phyloP scores from a whole-genome alignment of 2,113 vertebrate genomes.

The Hemiprocne comata region DNA sequence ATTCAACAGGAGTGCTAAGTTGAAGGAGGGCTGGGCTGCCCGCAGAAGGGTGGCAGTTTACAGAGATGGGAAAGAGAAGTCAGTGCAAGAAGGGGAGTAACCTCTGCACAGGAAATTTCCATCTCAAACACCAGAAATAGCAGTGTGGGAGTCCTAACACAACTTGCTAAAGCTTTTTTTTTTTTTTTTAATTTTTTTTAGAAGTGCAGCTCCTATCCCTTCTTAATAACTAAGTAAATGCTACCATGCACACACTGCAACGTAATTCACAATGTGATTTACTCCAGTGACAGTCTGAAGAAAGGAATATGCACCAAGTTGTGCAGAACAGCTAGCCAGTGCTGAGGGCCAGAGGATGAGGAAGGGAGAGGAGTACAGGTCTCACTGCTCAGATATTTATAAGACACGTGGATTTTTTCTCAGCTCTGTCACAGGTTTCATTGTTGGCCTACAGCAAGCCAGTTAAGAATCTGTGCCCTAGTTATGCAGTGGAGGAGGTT shows the following conservation, averaged over 20 bases:
- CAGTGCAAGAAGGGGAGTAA: not conserved
- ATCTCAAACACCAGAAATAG: not conserved
- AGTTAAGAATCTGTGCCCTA: not conserved
- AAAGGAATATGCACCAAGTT: not conserved
- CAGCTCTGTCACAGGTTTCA: not conserved
- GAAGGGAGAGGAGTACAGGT: not conserved
- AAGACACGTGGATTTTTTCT: not conserved
- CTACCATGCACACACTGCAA: not conserved
- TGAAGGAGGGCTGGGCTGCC: not conserved
- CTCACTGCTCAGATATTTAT: not conserved
- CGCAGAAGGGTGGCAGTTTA: rapidly evolving
- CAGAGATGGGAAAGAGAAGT: not conserved
- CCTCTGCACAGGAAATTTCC: not conserved
- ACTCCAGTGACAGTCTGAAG: not conserved
- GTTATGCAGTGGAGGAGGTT: not conserved
- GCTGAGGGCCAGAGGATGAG: not conserved
- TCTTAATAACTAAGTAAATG: not conserved
- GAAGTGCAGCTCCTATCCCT: not conserved
- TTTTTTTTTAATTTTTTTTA: not conserved
- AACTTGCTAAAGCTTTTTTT: not conserved
- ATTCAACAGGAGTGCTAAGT: not conserved
- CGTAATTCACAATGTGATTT: rapidly evolving
- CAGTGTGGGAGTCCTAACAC: not conserved
- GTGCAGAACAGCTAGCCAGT: not conserved
- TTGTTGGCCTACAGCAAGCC: not conserved